Base-by-base conservation (phyloP, 2,888 invertebrate genomes). In the Lasioglossum lativentre region DNA sequence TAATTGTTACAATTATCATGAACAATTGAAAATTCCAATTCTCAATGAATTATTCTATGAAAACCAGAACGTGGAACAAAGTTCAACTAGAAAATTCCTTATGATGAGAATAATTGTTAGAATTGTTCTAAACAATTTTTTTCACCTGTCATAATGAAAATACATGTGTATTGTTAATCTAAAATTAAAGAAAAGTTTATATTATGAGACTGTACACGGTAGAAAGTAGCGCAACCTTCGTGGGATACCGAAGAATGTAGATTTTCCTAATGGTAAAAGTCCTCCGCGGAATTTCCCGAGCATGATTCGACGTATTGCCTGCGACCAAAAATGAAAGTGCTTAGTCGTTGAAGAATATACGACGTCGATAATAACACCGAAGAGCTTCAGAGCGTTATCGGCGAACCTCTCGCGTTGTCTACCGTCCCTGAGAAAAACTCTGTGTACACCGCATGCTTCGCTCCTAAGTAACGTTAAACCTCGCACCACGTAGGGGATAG, bases 381-480 rank as follows among this genome's bases (percentile, higher is more conserved):
- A 83, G n/a, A n/a, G 72, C 76, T 74, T 75, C 73, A n/a, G 77
- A 83, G 52, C 75, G 52, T 80, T 86, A 85, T 82, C 86, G 83
- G 38, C 47, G 14, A 38, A 38, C 70, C 23, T 82, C 75, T 47
- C 71, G 89, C 71, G 89, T 87, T 86, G 82, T 89, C 87, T 82
- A 80, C 80, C 68, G 87, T 56, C 73, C n/a, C 75, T 78, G 84
- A 83, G 86, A 90, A 86, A 82, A 86, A 86, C 85, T 85, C 86
- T 86, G 88, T 86, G 88, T 86, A 83, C 85, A 23, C 52, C 88
- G 82, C 85, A 78, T 86, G 86, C 86, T 71, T 68, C 75, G 79
- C 71, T 84, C 74, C 80, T 76, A 71, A 85, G 81, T 86, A 86
- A 86, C 82, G 87, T 83, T 90, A 90, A 80, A 85, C 83, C 77